Conservation (phyloP, 2,888 invertebrate species). For the Plagodis pulveraria region DNA sequence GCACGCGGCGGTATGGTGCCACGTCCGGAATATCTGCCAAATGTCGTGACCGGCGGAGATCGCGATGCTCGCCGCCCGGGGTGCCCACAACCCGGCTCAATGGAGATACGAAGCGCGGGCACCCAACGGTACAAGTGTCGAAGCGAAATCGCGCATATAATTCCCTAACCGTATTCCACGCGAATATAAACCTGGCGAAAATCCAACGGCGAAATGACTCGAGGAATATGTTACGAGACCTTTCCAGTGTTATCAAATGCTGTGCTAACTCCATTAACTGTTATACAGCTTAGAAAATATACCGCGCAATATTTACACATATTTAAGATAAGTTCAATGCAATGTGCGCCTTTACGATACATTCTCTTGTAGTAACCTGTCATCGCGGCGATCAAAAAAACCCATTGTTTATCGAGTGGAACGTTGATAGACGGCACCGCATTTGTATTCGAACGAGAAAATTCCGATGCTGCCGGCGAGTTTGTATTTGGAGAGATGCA, state of each 20-base stretch:
- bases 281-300: slow-evolving; percentile 11
- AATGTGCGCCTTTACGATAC: slow-evolving; percentile 11
- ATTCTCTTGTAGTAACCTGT: slow-evolving; percentile 34
- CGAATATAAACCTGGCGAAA: slow-evolving; percentile 33
- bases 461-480: slow-evolving; percentile 22
- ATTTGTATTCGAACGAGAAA: slow-evolving; percentile 35
- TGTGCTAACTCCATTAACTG: slow-evolving; percentile 20
- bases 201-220: slow-evolving; percentile 45
- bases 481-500: slow-evolving; percentile 30
- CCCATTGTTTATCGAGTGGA: slow-evolving; percentile 26
- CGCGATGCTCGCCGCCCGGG: slow-evolving; percentile 81
- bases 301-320: slow-evolving; percentile 16
- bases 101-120: slow-evolving; percentile 78
- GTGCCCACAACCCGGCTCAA: slow-evolving; percentile 72
- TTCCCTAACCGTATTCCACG: slow-evolving; percentile 48
- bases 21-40: slow-evolving; percentile 81
- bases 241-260: slow-evolving; percentile 23
- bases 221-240: slow-evolving; percentile 49
- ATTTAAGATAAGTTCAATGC: slow-evolving; percentile 14
- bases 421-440: slow-evolving; percentile 27
- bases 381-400: slow-evolving; percentile 23
- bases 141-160: slow-evolving; percentile 65
- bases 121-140: slow-evolving; percentile 77
- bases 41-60: slow-evolving; percentile 82
- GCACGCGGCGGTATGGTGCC: slow-evolving; percentile 62